Evolutionary conservation across 2,888 invertebrate species (phyloP), one percentile per base, ranked within the genome.

Genomic region (Parnassius mnemosyne): DNA sequence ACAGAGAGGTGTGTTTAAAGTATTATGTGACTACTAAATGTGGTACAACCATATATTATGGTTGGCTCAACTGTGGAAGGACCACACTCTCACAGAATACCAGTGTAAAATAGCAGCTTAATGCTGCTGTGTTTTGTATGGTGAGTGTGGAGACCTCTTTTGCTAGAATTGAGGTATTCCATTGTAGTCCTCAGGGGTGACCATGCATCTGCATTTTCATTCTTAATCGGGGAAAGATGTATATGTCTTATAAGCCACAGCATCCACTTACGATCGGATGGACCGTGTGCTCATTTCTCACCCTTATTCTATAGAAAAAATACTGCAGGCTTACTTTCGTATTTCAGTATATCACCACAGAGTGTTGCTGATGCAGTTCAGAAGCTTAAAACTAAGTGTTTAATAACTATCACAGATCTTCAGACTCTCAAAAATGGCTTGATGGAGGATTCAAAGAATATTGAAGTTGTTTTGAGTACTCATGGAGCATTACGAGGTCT

Each of bases 401-500:
- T 71, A 1, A 66, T 89, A 0, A 68, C 76, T 1, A 66, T 70
- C 3, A 34, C 70, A 1, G 85, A 89, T 58, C 76, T 92, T 7
- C 73, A 76, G 41, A 70, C 66, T 1, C 67, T 92, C 16, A 89
- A 89, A 67, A 87, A 87, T 77, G 75, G 78, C 34, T 70, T 91
- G 9, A 77, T 87, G 57, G 80, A 92, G 70, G 85, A 88, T 62
- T 78, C 63, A 0, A 68, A 70, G 9, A 72, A 81, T 60, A 80
- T 81, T 51, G 73, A 78, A 60, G 53, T 81, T 9, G 74, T 89
- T 9, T 66, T 91, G n/a, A 74, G 74, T 44, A 77, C 74, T 1
- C 75, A 84, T 3, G 91, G 92, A 20, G 83, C 91, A 10, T 66
- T 93, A 44, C 79, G 88, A 64, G 90, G 92, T 0, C 68, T 94